Conservation (phyloP, 1,140 invertebrate genomes). For the Aphelenchoides avenae region DNA sequence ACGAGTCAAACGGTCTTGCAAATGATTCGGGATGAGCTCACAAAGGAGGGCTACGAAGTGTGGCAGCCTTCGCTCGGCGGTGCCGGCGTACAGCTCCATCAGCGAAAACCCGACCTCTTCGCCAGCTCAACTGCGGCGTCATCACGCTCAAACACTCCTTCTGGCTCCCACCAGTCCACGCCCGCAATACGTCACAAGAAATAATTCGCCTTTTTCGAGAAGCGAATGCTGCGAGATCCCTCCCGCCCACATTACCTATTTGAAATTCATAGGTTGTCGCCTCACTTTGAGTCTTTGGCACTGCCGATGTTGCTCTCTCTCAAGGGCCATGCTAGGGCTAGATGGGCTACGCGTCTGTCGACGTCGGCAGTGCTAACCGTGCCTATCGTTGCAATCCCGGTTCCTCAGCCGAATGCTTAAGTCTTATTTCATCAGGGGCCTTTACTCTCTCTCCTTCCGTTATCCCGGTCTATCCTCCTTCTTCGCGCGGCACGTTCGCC, state of each 20-base stretch:
- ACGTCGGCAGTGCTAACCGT: too few relatives aligned
- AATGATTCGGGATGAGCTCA: constrained; percentile 53
- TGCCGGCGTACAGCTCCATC: constrained; percentile 42
- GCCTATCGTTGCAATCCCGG: too few relatives aligned
- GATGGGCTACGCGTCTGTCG: too few relatives aligned
- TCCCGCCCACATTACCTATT: background rate
- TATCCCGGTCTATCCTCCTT: too few relatives aligned
- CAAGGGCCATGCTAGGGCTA: too few relatives aligned
- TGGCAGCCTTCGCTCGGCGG: constrained; percentile 55
- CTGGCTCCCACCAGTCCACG: constrained; percentile 45
- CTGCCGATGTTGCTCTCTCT: too few relatives aligned
- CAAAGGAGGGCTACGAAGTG: constrained; percentile 54
- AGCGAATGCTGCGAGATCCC: too few relatives aligned
- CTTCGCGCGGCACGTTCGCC: too few relatives aligned
- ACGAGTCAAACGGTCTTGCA: constrained; percentile 53
- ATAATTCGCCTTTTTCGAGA: constrained; percentile 24
- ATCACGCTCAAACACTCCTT: constrained; percentile 43
- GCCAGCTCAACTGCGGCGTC: constrained; percentile 14
- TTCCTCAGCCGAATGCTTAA: too few relatives aligned
- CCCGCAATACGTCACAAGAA: constrained; percentile 47
- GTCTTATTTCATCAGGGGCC: too few relatives aligned
- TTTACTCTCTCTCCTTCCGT: too few relatives aligned
- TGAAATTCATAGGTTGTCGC: background rate
- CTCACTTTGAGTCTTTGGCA: background rate
- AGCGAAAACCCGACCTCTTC: constrained; percentile 50